Conservation (phyloP, 2,888 invertebrate species). For the Andrena minutula region DNA sequence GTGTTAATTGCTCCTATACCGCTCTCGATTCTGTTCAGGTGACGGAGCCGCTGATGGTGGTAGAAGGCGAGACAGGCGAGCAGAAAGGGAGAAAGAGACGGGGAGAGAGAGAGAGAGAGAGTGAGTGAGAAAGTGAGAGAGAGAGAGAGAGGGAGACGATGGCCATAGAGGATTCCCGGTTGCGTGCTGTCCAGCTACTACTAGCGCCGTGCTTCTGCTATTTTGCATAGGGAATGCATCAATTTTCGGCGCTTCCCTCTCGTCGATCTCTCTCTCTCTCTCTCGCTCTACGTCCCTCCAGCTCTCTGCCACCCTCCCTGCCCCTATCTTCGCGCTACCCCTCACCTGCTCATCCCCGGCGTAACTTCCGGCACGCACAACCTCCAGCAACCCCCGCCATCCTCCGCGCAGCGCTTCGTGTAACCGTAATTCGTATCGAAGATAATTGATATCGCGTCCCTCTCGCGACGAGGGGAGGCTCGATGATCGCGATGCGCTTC, state of each 20-base stretch:
- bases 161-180: constrained; percentile 70
- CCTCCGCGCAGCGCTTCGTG: constrained; percentile 51
- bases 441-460: constrained; percentile 76
- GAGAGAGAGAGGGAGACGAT: constrained; percentile 51
- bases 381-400: constrained; percentile 57
- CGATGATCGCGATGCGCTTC: constrained; percentile 6
- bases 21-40: constrained; percentile 85
- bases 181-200: constrained; percentile 77
- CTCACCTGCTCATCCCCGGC: constrained; percentile 37
- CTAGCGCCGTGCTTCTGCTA: constrained; percentile 79
- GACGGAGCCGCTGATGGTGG: constrained; percentile 79
- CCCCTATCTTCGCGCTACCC: constrained; percentile 30
- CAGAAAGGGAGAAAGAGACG: constrained; percentile 33
- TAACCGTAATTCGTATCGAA: constrained; percentile 77
- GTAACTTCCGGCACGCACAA: constrained; percentile 65
- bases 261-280: constrained; percentile 50
- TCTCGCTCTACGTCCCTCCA: constrained; percentile 12
- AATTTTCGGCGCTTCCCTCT: constrained; percentile 80
- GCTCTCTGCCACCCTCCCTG: not conserved
- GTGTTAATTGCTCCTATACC: constrained; percentile 84
- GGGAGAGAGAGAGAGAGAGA: constrained; percentile 36
- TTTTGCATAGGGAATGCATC: constrained; percentile 83
- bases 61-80: constrained; percentile 59
- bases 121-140: constrained; percentile 29
- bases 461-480: not conserved